Conservation (phyloP, 2,113 vertebrate species). For the Elephas maximus region DNA sequence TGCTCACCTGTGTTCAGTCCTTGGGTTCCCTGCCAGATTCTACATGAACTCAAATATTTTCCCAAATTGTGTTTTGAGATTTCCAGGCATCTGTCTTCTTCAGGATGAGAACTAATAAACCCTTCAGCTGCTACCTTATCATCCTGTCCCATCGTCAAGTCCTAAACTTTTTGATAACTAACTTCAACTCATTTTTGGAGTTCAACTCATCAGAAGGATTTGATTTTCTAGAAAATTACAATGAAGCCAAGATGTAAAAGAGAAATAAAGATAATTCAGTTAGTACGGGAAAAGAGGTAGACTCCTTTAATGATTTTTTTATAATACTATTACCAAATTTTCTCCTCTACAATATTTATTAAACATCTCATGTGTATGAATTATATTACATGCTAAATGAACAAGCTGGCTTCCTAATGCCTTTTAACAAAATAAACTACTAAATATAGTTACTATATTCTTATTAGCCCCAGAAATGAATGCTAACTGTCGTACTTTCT, state of each 20-base stretch:
- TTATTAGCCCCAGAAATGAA: constrained; percentile 41
- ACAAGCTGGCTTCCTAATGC: constrained; percentile 31
- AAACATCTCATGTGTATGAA: neutral
- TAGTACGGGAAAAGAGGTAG: constrained; percentile 25
- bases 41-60: constrained; percentile 53
- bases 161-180: neutral
- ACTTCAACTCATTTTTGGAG: neutral
- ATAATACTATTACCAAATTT: constrained; percentile 57
- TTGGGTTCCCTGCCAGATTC: constrained; percentile 21
- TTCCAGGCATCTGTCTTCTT: constrained; percentile 25
- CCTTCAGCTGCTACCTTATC: neutral
- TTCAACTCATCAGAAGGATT: neutral
- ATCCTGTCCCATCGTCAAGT: neutral
- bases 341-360: constrained; percentile 39
- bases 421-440: constrained; percentile 44
- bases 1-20: neutral
- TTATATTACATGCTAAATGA: constrained; percentile 29
- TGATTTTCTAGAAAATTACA: constrained; percentile 60
- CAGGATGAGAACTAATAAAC: neutral
- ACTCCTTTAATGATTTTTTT: constrained; percentile 42
- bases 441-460: constrained; percentile 10
- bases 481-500: neutral
- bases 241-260: constrained; percentile 30
- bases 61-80: constrained; percentile 4
- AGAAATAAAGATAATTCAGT: neutral